Percentiles rank a stretch among this genome's conserved stretches.
These are phyloP conservation scores for Centropristis striata DNA, from an alignment of 2,113 vertebrate species.

Conservation along the genomic window DNA sequence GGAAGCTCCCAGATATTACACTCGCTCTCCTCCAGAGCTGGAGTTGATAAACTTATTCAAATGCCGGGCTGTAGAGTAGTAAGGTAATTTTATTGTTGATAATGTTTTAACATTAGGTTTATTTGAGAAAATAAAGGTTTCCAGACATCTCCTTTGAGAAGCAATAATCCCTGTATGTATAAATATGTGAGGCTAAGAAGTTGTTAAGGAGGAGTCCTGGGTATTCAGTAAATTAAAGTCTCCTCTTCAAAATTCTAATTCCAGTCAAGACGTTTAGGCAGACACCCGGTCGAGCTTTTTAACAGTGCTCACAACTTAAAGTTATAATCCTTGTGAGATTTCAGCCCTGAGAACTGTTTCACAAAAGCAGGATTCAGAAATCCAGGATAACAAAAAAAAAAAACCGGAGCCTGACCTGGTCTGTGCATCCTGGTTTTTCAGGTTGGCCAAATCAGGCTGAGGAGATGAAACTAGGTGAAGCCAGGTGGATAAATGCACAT, in stretches of 20 bases:
- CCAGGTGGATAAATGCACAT: too few species aligned
- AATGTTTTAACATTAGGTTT: not conserved
- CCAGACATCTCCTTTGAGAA: not conserved
- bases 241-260: not conserved
- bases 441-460: too few species aligned
- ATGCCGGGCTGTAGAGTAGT: not conserved
- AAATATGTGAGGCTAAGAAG: not conserved
- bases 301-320: not conserved
- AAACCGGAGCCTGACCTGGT: too few species aligned
- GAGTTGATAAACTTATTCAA: constrained; percentile 8
- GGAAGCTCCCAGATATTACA: constrained; percentile 15
- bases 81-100: not conserved
- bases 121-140: not conserved
- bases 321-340: not conserved
- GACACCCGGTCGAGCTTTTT: not conserved
- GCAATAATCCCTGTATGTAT: not conserved
- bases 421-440: too few species aligned
- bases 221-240: not conserved
- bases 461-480: too few species aligned
- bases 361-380: too few species aligned
- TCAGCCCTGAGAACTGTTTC: too few species aligned
- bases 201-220: not conserved
- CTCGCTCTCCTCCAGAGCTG: not conserved
- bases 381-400: too few species aligned
- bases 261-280: not conserved